Conservation (phyloP, 2,797 vertebrate species). For the Denticeps clupeoides region DNA sequence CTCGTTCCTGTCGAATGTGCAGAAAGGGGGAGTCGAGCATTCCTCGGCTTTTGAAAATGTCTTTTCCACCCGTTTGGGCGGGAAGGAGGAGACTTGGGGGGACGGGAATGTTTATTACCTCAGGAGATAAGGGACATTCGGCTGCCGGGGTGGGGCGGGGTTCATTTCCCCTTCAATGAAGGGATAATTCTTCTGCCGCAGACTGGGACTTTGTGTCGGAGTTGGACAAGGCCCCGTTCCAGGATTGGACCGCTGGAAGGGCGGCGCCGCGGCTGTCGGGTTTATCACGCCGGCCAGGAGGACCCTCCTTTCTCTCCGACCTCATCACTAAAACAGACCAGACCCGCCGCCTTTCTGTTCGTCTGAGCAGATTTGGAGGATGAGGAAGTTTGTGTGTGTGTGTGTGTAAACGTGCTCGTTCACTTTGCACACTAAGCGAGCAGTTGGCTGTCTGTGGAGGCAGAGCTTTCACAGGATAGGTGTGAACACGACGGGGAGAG, state of each 20-base stretch:
- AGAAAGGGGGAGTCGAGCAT: not conserved
- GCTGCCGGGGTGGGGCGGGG: constrained; percentile 18
- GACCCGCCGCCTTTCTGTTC: not conserved
- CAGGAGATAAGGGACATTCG: constrained; percentile 30
- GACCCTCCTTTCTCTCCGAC: too few species aligned
- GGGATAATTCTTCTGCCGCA: constrained; percentile 35
- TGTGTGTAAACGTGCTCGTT: not conserved
- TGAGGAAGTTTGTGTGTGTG: not conserved
- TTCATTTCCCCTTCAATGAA: constrained; percentile 38
- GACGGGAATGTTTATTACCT: constrained; percentile 40
- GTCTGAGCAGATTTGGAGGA: not conserved
- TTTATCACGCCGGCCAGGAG: too few species aligned
- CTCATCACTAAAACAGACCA: too few species aligned
- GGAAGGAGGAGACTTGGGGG: constrained; percentile 26
- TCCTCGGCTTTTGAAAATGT: constrained; percentile 8
- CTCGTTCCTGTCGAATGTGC: too few species aligned
- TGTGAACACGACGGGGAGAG: constrained; percentile 32
- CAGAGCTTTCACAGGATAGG: constrained; percentile 34
- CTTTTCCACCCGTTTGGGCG: constrained; percentile 8
- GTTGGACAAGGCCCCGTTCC: constrained; percentile 23
- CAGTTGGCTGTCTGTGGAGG: constrained; percentile 33
- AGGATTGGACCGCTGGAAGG: constrained; percentile 27
- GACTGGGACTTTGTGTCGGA: constrained; percentile 25
- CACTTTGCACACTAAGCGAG: constrained; percentile 22
- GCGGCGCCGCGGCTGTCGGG: too few species aligned